Evolutionary conservation across 2,888 invertebrate species (phyloP).

Genomic region (Sipha maydis): DNA sequence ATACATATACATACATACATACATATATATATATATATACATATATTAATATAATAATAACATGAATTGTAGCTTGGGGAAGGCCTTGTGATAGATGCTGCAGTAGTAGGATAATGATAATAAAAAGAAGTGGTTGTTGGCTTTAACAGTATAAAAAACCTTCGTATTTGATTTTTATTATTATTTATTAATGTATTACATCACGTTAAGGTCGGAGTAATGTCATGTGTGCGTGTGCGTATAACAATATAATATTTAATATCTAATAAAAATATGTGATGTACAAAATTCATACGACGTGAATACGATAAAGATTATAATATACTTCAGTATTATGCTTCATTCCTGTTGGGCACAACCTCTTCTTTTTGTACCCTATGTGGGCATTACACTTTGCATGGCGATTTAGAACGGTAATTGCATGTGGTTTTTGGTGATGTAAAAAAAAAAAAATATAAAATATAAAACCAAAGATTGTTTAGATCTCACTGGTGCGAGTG

Average conservation of each 20-base stretch:
- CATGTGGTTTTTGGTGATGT: slow-evolving; percentile 61
- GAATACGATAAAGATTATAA: not conserved
- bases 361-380: slow-evolving; percentile 50
- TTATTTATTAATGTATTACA: not conserved
- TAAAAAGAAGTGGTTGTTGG: slow-evolving; percentile 56
- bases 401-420: slow-evolving; percentile 60
- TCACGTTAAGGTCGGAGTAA: not conserved
- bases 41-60: slow-evolving; percentile 52
- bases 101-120: slow-evolving; percentile 51
- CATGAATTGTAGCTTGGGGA: slow-evolving; percentile 55
- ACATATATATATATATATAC: not conserved
- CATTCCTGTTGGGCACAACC: slow-evolving; percentile 41
- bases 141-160: slow-evolving; percentile 29
- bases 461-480: slow-evolving; percentile 53
- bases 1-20: slow-evolving; percentile 36
- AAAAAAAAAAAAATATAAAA: slow-evolving; percentile 28
- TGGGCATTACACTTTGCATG: slow-evolving; percentile 59
- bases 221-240: not conserved
- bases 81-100: slow-evolving; percentile 60
- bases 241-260: not conserved
- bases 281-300: not conserved
- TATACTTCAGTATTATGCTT: slow-evolving; percentile 1
- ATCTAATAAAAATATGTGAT: not conserved
- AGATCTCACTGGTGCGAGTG: slow-evolving; percentile 59
- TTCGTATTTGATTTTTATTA: not conserved